Percentiles rank a stretch among this genome's conserved stretches.
These are phyloP conservation scores for Platycnemis pennipes DNA, from an alignment of 2,888 invertebrate species.

Conservation along the genomic window DNA sequence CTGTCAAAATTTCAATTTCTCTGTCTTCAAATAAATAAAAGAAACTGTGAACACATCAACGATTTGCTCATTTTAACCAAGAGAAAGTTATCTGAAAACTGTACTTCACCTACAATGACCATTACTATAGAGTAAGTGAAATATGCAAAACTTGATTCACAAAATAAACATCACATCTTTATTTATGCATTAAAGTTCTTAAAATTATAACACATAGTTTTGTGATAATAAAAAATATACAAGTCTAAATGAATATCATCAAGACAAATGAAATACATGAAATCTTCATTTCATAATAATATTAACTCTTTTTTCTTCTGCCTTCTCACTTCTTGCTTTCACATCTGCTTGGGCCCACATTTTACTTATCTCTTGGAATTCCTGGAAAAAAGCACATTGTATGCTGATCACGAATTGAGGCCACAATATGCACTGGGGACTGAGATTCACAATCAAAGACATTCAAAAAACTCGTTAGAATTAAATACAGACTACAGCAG, in stretches of 20 bases:
- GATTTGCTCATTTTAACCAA: too few species aligned
- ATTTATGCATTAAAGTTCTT: neutral
- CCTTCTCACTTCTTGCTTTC: neutral
- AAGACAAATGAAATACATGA: neutral
- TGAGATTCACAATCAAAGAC: too few species aligned
- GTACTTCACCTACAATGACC: too few species aligned
- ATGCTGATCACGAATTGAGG: neutral
- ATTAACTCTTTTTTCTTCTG: neutral
- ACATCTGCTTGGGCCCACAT: slow-evolving; percentile 52
- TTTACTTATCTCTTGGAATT: slow-evolving; percentile 26
- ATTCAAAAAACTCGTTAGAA: too few species aligned
- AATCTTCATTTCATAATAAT: neutral
- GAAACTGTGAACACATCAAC: too few species aligned
- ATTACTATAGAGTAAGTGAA: too few species aligned
- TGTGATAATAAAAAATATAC: neutral
- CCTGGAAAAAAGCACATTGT: slow-evolving; percentile 31
- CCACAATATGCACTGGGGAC: too few species aligned
- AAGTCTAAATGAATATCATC: slow-evolving; percentile 28
- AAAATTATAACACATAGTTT: neutral
- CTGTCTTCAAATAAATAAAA: too few species aligned
- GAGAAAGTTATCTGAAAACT: too few species aligned
- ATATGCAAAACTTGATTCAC: neutral
- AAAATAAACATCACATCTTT: slow-evolving; percentile 27
- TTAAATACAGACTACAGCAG: too few species aligned
- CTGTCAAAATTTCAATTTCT: too few species aligned